Evolutionary conservation across 2,113 vertebrate genomes (phyloP).

Genomic region (Oreochromis spilurus): DNA sequence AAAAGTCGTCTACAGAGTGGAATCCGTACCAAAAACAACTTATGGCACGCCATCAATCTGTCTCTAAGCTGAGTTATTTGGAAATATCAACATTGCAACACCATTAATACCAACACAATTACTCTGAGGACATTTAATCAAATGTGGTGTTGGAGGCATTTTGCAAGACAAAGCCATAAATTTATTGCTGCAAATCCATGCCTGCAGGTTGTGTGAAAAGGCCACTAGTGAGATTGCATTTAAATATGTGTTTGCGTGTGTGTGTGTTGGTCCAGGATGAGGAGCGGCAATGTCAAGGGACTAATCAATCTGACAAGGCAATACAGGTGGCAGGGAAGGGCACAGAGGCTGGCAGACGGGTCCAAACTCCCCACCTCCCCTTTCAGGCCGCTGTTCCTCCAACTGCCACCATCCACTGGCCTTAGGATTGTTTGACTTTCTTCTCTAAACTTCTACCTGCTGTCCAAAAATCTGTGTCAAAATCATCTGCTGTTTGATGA

Average conservation of each 20-base stretch:
- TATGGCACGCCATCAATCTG: conserved; percentile 23
- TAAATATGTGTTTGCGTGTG: neutral
- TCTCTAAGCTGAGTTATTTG: conserved; percentile 14
- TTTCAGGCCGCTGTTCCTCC: neutral
- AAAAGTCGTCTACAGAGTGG: neutral
- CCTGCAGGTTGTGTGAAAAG: conserved; percentile 1
- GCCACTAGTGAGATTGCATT: neutral
- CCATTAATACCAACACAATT: conserved; percentile 40
- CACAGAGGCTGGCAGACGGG: neutral
- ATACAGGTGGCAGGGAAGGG: neutral
- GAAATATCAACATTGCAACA: conserved; percentile 37
- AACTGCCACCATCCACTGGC: neutral
- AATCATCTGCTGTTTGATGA: neutral
- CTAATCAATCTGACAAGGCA: conserved; percentile 20
- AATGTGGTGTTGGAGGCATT: conserved; percentile 24
- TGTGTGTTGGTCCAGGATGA: neutral
- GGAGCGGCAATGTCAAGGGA: conserved; percentile 6
- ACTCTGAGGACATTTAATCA: conserved; percentile 33
- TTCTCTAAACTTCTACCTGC: neutral
- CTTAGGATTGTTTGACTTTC: neutral
- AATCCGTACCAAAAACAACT: conserved; percentile 38
- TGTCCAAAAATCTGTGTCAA: neutral
- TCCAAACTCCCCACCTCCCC: neutral
- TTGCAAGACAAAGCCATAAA: conserved; percentile 33
- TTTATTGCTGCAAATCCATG: conserved; percentile 6